Conservation (phyloP, 2,888 invertebrate genomes). For the Drosophila eohydei region DNA sequence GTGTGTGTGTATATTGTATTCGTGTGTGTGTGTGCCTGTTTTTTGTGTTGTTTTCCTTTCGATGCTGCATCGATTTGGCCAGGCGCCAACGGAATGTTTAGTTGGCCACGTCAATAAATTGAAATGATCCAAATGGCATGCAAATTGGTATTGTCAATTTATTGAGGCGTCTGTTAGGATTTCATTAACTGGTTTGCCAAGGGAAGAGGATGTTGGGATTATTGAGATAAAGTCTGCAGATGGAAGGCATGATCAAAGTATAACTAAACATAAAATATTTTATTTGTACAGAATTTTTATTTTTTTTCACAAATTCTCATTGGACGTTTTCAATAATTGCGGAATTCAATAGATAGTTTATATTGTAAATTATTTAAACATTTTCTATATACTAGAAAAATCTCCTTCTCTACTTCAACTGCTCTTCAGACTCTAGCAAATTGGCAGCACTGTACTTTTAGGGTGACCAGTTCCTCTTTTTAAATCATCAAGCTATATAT, state of each 20-base stretch:
- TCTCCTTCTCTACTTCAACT: background rate
- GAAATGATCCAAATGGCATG: constrained; percentile 66
- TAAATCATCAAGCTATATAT: background rate
- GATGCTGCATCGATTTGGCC: constrained; percentile 71
- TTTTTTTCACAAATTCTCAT: background rate
- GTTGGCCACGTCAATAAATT: constrained; percentile 66
- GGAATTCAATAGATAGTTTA: background rate
- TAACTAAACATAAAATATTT: background rate
- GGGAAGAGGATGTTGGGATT: background rate
- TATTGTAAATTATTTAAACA: background rate
- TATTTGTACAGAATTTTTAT: background rate
- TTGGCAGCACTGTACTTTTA: background rate
- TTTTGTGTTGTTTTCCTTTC: constrained; percentile 37
- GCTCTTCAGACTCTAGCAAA: background rate
- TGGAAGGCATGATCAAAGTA: background rate
- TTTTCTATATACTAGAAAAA: background rate
- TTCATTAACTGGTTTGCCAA: constrained; percentile 15
- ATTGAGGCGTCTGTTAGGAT: constrained; percentile 29
- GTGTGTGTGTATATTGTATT: constrained; percentile 11
- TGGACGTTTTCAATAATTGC: background rate
- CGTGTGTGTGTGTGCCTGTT: constrained; percentile 24
- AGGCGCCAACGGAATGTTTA: constrained; percentile 69
- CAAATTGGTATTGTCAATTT: constrained; percentile 46
- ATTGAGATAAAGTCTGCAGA: background rate
- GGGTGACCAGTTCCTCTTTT: background rate